Percentiles rank a stretch among this genome's conserved stretches.
Evolutionary conservation across 2,113 vertebrate species (phyloP).

Genomic region (Cygnus atratus): DNA sequence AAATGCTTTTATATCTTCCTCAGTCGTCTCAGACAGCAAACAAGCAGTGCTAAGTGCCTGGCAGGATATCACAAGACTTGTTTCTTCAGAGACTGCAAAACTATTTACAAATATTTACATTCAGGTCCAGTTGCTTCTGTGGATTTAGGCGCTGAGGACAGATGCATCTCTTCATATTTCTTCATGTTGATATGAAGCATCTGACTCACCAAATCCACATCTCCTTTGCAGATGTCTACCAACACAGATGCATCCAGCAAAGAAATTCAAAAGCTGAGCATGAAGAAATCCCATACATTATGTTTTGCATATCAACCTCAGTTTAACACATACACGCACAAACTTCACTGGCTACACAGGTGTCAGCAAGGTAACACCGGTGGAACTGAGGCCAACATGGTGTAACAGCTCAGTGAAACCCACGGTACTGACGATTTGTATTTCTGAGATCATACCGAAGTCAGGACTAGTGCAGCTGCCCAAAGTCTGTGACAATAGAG

Average conservation of each 20-base stretch:
- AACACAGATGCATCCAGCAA: background rate
- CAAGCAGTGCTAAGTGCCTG: background rate
- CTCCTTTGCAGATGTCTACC: background rate
- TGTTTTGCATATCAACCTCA: background rate
- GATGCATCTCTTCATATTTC: background rate
- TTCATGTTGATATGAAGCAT: background rate
- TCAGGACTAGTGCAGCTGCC: background rate
- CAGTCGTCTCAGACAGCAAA: background rate
- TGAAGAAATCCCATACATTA: background rate
- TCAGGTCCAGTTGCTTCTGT: background rate
- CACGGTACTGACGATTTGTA: background rate
- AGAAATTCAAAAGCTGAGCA: background rate
- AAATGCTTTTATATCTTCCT: background rate
- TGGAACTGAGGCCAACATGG: background rate
- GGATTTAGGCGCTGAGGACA: background rate
- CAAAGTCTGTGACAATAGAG: background rate
- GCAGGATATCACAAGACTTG: background rate
- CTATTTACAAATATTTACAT: background rate
- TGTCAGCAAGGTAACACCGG: background rate
- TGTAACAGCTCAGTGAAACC: background rate
- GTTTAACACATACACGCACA: background rate
- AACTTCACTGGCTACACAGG: background rate
- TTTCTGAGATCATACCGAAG: background rate
- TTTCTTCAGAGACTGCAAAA: background rate
- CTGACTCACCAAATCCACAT: background rate